Conservation (phyloP, 2,888 invertebrate genomes). For the Cryptosula pallasiana region DNA sequence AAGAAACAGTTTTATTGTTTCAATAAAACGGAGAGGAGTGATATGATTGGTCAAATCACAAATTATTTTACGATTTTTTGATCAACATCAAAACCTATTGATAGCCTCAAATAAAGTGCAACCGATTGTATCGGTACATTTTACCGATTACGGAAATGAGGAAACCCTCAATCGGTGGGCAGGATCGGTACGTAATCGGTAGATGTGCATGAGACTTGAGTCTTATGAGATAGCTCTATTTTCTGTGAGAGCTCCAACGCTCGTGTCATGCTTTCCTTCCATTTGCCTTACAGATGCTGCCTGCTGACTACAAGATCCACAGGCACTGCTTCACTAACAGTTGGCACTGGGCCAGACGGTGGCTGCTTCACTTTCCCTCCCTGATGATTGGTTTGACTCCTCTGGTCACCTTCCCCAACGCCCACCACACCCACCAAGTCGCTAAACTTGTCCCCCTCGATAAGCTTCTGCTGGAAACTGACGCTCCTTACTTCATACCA, state of each 20-base stretch:
- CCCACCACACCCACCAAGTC: slow-evolving; percentile 32
- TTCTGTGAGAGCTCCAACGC: not conserved
- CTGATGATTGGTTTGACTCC: slow-evolving; percentile 35
- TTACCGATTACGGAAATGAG: too few species aligned
- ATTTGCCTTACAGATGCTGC: slow-evolving; percentile 42
- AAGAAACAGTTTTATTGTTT: too few species aligned
- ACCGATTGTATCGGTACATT: too few species aligned
- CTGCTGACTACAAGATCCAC: slow-evolving; percentile 42
- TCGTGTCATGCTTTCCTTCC: too few species aligned
- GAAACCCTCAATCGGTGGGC: too few species aligned
- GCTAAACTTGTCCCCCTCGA: slow-evolving; percentile 38
- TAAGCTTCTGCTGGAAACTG: slow-evolving; percentile 48
- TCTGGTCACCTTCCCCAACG: slow-evolving; percentile 32
- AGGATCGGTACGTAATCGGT: too few species aligned
- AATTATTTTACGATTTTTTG: too few species aligned
- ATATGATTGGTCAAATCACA: too few species aligned
- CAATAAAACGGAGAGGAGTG: too few species aligned
- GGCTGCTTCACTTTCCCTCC: slow-evolving; percentile 41
- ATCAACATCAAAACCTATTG: too few species aligned
- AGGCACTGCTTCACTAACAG: slow-evolving; percentile 46
- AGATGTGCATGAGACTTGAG: too few species aligned
- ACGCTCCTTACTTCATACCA: slow-evolving; percentile 50
- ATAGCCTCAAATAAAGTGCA: too few species aligned
- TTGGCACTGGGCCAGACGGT: slow-evolving; percentile 36
- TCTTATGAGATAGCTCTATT: not conserved